These are phyloP conservation scores for Drosophila fulvimacula DNA, from an alignment of 2,888 invertebrate genomes.

Conservation along the genomic window DNA sequence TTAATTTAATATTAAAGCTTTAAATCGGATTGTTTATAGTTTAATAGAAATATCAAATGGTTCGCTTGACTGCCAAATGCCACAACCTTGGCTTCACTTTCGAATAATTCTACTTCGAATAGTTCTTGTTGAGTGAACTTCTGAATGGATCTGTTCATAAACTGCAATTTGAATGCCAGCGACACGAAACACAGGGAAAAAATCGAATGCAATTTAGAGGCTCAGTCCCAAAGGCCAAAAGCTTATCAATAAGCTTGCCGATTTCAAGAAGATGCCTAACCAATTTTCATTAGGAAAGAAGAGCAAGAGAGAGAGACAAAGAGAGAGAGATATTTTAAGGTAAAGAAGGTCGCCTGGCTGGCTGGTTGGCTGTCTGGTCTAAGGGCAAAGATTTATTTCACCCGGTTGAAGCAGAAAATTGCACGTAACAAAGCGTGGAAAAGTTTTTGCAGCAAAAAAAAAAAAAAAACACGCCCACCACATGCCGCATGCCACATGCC, in stretches of 20 bases:
- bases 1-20: not conserved
- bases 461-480: constrained; percentile 39
- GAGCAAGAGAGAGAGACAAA: constrained; percentile 7
- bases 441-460: constrained; percentile 48
- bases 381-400: constrained; percentile 72
- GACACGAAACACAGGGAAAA: constrained; percentile 1
- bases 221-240: not conserved
- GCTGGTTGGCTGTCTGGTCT: constrained; percentile 17
- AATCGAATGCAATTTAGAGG: constrained; percentile 36
- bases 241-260: constrained; percentile 40
- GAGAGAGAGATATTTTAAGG: not conserved
- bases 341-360: constrained; percentile 17
- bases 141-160: not conserved
- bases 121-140: not conserved
- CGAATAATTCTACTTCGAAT: not conserved
- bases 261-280: not conserved
- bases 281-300: constrained; percentile 3
- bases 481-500: constrained; percentile 24
- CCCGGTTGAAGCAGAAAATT: constrained; percentile 76
- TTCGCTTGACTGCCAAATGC: not conserved
- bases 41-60: not conserved
- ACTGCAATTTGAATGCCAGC: constrained; percentile 28
- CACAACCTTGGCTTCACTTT: not conserved
- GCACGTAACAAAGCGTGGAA: constrained; percentile 77
- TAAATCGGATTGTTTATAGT: accelerated